These are phyloP conservation scores for Punctoribates punctum DNA, from an alignment of 2,888 invertebrate genomes.

Conservation along the genomic window DNA sequence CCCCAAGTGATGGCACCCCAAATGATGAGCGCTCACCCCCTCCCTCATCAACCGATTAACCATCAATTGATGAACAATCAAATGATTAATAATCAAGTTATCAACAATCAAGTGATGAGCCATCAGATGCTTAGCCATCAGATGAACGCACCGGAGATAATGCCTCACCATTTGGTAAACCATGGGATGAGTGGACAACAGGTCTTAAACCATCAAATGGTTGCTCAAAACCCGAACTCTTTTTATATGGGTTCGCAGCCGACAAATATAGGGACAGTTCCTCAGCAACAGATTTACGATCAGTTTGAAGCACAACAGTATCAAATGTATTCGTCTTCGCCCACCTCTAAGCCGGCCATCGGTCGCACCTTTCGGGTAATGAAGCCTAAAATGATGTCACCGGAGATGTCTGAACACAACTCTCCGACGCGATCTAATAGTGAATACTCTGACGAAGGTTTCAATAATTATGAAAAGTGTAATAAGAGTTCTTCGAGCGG, in stretches of 20 bases:
- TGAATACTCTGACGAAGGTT: constrained; percentile 19
- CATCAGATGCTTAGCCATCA: constrained; percentile 6
- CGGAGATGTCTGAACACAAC: constrained; percentile 43
- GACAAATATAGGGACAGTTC: background rate
- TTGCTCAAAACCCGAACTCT: background rate
- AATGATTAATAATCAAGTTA: background rate
- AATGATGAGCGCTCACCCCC: background rate
- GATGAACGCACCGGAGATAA: background rate
- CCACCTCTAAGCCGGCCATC: constrained; percentile 68
- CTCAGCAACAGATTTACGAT: background rate
- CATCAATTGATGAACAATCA: constrained; percentile 8
- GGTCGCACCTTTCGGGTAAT: constrained; percentile 51
- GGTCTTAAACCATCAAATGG: background rate
- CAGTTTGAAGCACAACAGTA: background rate
- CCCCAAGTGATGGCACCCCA: too few relatives aligned
- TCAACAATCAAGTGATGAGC: background rate
- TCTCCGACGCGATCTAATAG: constrained; percentile 39
- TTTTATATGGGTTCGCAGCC: background rate
- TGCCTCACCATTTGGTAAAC: background rate
- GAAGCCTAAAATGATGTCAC: constrained; percentile 49
- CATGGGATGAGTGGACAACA: background rate
- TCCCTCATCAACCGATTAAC: background rate
- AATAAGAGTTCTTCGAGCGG: constrained; percentile 9
- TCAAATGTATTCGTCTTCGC: constrained; percentile 58
- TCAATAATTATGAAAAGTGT: constrained; percentile 15